phyloP scores from a whole-genome alignment of 2,888 invertebrate genomes.

The Linnaemya vulpina region DNA sequence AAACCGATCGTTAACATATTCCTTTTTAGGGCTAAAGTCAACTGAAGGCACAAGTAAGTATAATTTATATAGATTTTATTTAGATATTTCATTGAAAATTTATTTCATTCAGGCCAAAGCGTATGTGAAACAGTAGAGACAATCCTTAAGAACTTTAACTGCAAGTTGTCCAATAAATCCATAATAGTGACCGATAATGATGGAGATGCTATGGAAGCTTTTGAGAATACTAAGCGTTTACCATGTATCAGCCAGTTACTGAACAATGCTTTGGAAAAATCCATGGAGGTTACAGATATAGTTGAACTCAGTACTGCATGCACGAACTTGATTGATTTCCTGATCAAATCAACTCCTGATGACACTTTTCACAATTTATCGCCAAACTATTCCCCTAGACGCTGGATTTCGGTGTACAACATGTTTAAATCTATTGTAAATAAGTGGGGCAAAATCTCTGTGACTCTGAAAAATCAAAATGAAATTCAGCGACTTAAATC shows the following conservation, averaged over 20 bases:
- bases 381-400: background rate
- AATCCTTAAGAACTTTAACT: slow-evolving; percentile 9
- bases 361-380: background rate
- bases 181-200: slow-evolving; percentile 1
- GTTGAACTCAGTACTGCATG: background rate
- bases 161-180: background rate
- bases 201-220: background rate
- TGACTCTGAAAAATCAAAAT: background rate
- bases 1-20: background rate
- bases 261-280: background rate
- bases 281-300: background rate
- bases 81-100: background rate
- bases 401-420: background rate
- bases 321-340: background rate
- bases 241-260: slow-evolving; percentile 2
- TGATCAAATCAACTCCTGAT: background rate
- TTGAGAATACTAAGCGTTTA: background rate
- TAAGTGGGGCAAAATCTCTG: background rate
- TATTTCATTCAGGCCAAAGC: background rate
- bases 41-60: slow-evolving; percentile 5
- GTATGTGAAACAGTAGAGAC: background rate
- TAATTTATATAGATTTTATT: background rate
- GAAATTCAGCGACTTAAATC: background rate
- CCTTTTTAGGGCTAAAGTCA: slow-evolving; percentile 4
- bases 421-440: background rate